Evolutionary conservation across 2,113 vertebrate genomes (phyloP).

Genomic region (Manacus vitellinus): DNA sequence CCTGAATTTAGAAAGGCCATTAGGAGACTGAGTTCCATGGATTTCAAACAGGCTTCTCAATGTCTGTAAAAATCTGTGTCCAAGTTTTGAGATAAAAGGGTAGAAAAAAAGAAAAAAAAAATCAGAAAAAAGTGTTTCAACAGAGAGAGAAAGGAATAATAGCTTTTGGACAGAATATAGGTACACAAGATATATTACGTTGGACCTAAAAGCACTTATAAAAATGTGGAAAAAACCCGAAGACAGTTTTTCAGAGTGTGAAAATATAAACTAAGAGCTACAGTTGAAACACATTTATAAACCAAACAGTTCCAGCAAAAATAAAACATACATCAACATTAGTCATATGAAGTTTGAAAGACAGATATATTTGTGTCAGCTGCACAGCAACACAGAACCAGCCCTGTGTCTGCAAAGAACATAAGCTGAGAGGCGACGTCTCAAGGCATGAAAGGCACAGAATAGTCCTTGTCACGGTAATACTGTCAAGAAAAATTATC

Average conservation of each 20-base stretch:
- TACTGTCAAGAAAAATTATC: slow-evolving; percentile 16
- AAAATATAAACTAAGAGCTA: background rate
- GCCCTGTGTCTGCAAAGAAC: slow-evolving; percentile 10
- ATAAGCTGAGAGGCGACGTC: background rate
- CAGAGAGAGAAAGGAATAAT: background rate
- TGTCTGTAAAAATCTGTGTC: background rate
- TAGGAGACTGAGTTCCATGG: background rate
- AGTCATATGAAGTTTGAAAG: slow-evolving; percentile 27
- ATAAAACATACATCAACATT: slow-evolving; percentile 6
- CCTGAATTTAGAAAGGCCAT: background rate
- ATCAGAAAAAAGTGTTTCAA: background rate
- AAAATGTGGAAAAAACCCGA: background rate
- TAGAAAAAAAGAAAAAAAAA: background rate
- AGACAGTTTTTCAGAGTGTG: background rate
- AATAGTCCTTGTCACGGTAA: slow-evolving; percentile 14
- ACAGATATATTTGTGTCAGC: slow-evolving; percentile 13
- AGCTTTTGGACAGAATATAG: background rate
- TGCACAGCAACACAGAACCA: slow-evolving; percentile 6
- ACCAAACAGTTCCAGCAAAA: slow-evolving; percentile 21
- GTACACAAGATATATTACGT: background rate
- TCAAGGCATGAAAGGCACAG: background rate
- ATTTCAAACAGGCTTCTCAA: background rate
- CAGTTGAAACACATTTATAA: slow-evolving; percentile 10
- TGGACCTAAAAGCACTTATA: background rate
- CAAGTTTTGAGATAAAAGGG: background rate